Evolutionary conservation across 2,113 vertebrate species (phyloP), one percentile per base, ranked within the genome.

Genomic region (Cisticola juncidis): DNA sequence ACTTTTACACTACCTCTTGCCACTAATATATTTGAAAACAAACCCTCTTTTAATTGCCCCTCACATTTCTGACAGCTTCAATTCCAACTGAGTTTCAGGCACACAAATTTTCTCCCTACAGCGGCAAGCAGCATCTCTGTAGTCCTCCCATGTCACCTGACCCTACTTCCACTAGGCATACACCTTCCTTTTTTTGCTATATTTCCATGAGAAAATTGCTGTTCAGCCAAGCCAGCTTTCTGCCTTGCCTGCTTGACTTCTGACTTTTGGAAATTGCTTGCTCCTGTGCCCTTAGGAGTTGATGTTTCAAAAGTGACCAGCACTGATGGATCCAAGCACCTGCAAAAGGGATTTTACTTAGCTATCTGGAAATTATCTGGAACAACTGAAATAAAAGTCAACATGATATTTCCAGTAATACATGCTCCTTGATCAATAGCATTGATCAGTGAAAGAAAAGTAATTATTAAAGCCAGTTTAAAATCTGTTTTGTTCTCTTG

Each of bases 381-480:
- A 97, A 81, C 23, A n/a, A 71, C 25, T 68, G 36, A 60, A 81
- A 89, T 68, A 64, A 91, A 78, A 79, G 21, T 60, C 51, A 71
- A 25, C 44, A 28, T 47, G 88, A 17, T 12, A 60, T 4, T 78
- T 86, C 28, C n/a, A 88, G 31, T 38, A 65, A 71, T 76, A 65
- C 5, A 29, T 65, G 16, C 8, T 64, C 6, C 35, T 29, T 64
- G 12, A 9, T 21, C 57, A 56, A 26, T 5, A 72, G 45, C 6
- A 64, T 6, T 2, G 0, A 88, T 38, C 48, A 87, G 24, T 57
- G 33, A 69, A 92, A 91, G 26, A 62, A 70, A 94, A 93, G 15
- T 33, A 76, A 84, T 65, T 68, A 64, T 0, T 60, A 10, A 70
- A 71, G 21, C 38, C 20, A 69, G 14, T 72, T 94, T 68, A 74